Evolutionary conservation across 2,797 vertebrate genomes (phyloP).

Genomic region (Pantherophis vulpinus): DNA sequence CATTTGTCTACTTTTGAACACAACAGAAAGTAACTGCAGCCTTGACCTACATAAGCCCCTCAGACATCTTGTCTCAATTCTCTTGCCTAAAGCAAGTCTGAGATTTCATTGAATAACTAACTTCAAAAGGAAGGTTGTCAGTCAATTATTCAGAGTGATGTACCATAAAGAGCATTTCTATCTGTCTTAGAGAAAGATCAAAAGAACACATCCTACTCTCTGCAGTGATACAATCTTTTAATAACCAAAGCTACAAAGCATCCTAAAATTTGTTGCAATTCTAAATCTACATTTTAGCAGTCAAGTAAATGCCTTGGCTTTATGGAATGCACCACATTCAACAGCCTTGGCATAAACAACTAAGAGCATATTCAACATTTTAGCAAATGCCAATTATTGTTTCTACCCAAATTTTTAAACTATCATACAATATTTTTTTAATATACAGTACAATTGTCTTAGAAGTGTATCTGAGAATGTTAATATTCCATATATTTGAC

Average conservation of each 20-base stretch:
- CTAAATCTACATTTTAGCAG: slow-evolving; percentile 18
- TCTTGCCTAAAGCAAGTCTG: slow-evolving; percentile 48
- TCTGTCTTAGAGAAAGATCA: slow-evolving; percentile 37
- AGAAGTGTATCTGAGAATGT: not conserved
- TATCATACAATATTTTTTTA: not conserved
- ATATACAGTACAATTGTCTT: not conserved
- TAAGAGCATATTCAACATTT: not conserved
- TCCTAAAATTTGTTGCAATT: slow-evolving; percentile 10
- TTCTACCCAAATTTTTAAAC: not conserved
- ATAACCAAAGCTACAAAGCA: slow-evolving; percentile 24
- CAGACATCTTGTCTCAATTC: slow-evolving; percentile 8
- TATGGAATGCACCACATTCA: slow-evolving; percentile 13
- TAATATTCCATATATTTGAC: not conserved
- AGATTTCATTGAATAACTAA: slow-evolving; percentile 40
- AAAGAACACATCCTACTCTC: slow-evolving; percentile 2
- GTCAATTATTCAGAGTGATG: slow-evolving; percentile 31
- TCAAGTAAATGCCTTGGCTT: slow-evolving; percentile 23
- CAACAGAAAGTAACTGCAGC: slow-evolving; percentile 13
- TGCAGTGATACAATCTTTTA: slow-evolving; percentile 34
- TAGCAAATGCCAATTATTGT: not conserved
- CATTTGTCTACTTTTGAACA: not conserved
- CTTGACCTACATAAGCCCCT: slow-evolving; percentile 33
- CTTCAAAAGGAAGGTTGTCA: slow-evolving; percentile 52
- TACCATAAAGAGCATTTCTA: slow-evolving; percentile 41
- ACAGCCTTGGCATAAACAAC: not conserved